Percentiles rank a stretch among this genome's conserved stretches.
phyloP scores from a whole-genome alignment of 2,113 vertebrate genomes.

The Colistium nudipinnis region DNA sequence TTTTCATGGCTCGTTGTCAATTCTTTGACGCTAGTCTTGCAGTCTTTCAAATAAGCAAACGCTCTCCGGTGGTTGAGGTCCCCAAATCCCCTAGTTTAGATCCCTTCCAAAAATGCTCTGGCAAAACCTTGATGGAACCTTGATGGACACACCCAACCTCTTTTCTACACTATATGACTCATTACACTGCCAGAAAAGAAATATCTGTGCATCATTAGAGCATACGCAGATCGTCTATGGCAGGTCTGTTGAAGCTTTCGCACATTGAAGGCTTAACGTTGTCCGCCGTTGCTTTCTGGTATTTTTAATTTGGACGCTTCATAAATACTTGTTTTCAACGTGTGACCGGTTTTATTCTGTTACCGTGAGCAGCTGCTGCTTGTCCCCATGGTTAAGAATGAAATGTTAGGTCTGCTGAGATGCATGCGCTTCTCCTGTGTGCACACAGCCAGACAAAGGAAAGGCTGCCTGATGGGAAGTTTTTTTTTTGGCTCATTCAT shows the following conservation, averaged over 20 bases:
- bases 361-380: constrained; percentile 49
- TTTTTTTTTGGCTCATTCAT: constrained; percentile 66
- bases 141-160: background rate
- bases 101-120: background rate
- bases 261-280: background rate
- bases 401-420: constrained; percentile 48
- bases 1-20: constrained; percentile 1
- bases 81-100: background rate
- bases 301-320: background rate
- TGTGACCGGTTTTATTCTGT: constrained; percentile 16
- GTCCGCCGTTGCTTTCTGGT: background rate
- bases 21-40: constrained; percentile 1
- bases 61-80: background rate
- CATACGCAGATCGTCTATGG: constrained; percentile 10
- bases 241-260: constrained; percentile 1
- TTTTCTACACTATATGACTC: constrained; percentile 12
- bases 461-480: constrained; percentile 56
- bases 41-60: too few species aligned
- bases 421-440: constrained; percentile 31
- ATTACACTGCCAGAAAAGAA: constrained; percentile 1
- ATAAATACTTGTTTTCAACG: too few species aligned
- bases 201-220: background rate
- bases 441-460: constrained; percentile 60
- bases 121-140: background rate
- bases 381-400: constrained; percentile 31